Evolutionary conservation across 2,113 vertebrate species (phyloP).

Genomic region (Cygnus buccinator): DNA sequence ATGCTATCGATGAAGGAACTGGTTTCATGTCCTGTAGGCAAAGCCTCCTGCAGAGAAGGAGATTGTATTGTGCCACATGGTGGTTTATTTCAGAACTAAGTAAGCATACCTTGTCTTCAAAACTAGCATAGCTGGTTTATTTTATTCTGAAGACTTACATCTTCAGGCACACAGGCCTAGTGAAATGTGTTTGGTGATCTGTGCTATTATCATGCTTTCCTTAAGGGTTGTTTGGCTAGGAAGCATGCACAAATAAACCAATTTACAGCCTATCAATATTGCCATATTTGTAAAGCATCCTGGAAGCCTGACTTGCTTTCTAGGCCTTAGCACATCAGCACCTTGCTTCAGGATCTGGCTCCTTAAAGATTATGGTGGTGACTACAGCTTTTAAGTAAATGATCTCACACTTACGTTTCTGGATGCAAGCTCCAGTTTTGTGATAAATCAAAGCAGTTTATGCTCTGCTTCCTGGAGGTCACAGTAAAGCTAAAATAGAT

Average conservation of each 20-base stretch:
- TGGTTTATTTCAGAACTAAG: neutral
- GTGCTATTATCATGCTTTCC: constrained; percentile 4
- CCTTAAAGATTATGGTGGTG: constrained; percentile 61
- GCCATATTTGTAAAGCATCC: constrained; percentile 27
- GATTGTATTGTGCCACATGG: accelerated
- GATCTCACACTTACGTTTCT: constrained; percentile 66
- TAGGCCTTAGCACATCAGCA: constrained; percentile 34
- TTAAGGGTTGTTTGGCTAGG: constrained; percentile 33
- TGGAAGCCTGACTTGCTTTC: constrained; percentile 17
- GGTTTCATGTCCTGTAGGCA: neutral
- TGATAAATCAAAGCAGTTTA: constrained; percentile 72
- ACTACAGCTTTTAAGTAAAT: constrained; percentile 65
- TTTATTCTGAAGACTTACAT: neutral
- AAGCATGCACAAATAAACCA: constrained; percentile 31
- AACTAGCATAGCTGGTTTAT: constrained; percentile 34
- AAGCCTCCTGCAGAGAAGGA: accelerated
- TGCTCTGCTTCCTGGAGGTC: constrained; percentile 68
- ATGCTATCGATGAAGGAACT: neutral
- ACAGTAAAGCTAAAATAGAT: constrained; percentile 62
- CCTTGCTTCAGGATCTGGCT: constrained; percentile 60
- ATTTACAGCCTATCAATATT: constrained; percentile 27
- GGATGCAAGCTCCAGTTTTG: constrained; percentile 68
- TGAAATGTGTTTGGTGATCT: constrained; percentile 30
- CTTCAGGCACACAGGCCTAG: neutral
- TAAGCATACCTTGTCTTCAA: neutral